Evolutionary conservation across 2,888 invertebrate genomes (phyloP).

Genomic region (Dinocampus coccinellae): DNA sequence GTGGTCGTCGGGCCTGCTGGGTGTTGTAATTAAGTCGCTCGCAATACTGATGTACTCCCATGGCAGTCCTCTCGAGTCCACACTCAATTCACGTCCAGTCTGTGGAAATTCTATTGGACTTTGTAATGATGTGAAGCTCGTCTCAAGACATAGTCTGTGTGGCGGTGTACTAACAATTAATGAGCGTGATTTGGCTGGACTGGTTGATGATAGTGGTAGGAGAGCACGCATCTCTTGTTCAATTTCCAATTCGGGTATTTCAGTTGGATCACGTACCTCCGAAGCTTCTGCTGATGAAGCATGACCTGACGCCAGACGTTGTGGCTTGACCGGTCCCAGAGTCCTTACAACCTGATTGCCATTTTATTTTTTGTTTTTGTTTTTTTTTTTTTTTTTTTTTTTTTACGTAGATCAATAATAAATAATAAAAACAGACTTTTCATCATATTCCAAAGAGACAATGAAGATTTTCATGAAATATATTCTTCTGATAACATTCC

Average conservation of each 20-base stretch:
- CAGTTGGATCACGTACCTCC: slow-evolving; percentile 54
- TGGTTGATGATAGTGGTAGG: slow-evolving; percentile 70
- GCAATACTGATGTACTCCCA: slow-evolving; percentile 71
- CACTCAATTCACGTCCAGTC: slow-evolving; percentile 63
- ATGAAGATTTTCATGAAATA: neutral
- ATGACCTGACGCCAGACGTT: slow-evolving; percentile 70
- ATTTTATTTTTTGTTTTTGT: slow-evolving; percentile 17
- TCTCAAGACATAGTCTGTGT: slow-evolving; percentile 77
- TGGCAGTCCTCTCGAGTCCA: slow-evolving; percentile 66
- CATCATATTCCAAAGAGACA: neutral
- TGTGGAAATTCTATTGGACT: slow-evolving; percentile 69
- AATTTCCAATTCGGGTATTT: slow-evolving; percentile 57
- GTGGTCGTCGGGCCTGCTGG: slow-evolving; percentile 55
- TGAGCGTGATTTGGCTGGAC: slow-evolving; percentile 70
- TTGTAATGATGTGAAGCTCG: slow-evolving; percentile 81
- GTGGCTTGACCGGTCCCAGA: slow-evolving; percentile 84
- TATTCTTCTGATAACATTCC: neutral
- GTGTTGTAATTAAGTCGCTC: slow-evolving; percentile 62
- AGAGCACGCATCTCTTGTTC: slow-evolving; percentile 66
- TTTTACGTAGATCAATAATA: neutral
- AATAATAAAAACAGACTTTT: neutral
- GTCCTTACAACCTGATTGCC: slow-evolving; percentile 79
- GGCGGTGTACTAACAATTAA: slow-evolving; percentile 56
- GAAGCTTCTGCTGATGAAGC: slow-evolving; percentile 60
- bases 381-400: slow-evolving; percentile 17